Percentiles rank a stretch among this genome's conserved stretches.
These are phyloP conservation scores for Nomada ruficornis DNA, from an alignment of 2,888 invertebrate species.

Conservation along the genomic window DNA sequence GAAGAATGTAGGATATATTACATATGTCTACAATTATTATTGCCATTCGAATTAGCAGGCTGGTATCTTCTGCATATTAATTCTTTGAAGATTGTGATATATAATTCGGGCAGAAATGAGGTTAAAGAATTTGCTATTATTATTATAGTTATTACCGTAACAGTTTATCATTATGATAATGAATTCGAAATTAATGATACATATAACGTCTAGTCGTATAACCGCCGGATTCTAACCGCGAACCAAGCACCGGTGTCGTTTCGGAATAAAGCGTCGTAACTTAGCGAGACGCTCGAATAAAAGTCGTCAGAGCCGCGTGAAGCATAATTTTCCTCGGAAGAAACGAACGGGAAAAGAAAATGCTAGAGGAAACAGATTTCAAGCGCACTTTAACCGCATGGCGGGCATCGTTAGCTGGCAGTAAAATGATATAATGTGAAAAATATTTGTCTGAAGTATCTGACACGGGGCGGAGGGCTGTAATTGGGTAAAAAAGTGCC, in stretches of 20 bases:
- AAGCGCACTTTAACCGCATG: conserved; percentile 14
- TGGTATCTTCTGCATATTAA: no score
- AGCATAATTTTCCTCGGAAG: conserved; percentile 21
- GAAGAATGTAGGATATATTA: no score
- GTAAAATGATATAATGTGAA: conserved; percentile 46
- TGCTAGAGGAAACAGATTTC: conserved; percentile 2
- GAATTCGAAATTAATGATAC: not conserved
- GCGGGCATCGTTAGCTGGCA: conserved; percentile 45
- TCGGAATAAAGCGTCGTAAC: conserved; percentile 26
- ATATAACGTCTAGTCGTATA: conserved; percentile 4
- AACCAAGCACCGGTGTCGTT: not conserved
- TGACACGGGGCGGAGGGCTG: conserved; percentile 34
- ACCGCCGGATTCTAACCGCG: conserved; percentile 12
- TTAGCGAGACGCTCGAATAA: conserved; percentile 24
- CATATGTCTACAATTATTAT: no score
- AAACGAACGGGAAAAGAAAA: not conserved
- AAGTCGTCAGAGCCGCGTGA: conserved; percentile 6
- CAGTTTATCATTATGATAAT: no score
- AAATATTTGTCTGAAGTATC: conserved; percentile 56
- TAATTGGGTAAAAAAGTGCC: conserved; percentile 55
- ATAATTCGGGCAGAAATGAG: no score
- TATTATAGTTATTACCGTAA: no score
- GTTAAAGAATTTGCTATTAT: no score
- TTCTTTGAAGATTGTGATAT: no score
- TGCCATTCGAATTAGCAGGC: no score